Conservation (phyloP, 2,797 vertebrate genomes). For the Pitangus sulphuratus region DNA sequence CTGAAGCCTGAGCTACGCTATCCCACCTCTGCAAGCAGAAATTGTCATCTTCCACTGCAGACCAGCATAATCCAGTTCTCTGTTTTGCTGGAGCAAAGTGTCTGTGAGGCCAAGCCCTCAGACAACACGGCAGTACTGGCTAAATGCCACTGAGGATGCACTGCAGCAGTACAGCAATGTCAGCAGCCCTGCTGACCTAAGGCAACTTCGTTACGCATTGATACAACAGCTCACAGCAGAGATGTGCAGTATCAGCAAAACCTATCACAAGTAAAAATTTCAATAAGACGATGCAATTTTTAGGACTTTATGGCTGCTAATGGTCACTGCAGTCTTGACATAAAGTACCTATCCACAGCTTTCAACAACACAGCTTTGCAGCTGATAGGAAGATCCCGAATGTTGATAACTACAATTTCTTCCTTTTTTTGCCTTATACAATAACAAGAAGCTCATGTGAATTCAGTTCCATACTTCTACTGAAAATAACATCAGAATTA, state of each 20-base stretch:
- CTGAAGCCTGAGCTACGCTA: not conserved
- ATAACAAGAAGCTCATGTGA: not conserved
- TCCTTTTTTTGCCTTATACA: not conserved
- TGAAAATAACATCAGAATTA: not conserved
- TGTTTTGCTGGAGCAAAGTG: not conserved
- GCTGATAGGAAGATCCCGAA: not conserved
- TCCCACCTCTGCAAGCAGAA: not conserved
- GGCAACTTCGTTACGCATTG: not conserved
- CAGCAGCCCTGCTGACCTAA: constrained; percentile 20
- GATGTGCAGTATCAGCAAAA: not conserved
- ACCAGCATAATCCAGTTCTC: not conserved
- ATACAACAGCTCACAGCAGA: not conserved
- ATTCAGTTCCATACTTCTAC: not conserved
- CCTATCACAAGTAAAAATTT: not conserved
- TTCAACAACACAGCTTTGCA: not conserved
- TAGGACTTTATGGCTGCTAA: not conserved
- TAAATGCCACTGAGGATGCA: not conserved
- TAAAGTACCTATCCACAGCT: not conserved
- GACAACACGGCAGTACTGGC: not conserved
- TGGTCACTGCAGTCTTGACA: not conserved
- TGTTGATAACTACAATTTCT: not conserved
- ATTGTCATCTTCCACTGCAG: not conserved
- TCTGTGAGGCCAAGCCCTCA: not conserved
- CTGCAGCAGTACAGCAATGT: not conserved
- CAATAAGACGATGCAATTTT: not conserved